Percentiles rank a stretch among this genome's conserved stretches.
Conservation (phyloP, 30 jellyfish, hydroid and myxozoan species). For the Chironex yamaguchii region DNA sequence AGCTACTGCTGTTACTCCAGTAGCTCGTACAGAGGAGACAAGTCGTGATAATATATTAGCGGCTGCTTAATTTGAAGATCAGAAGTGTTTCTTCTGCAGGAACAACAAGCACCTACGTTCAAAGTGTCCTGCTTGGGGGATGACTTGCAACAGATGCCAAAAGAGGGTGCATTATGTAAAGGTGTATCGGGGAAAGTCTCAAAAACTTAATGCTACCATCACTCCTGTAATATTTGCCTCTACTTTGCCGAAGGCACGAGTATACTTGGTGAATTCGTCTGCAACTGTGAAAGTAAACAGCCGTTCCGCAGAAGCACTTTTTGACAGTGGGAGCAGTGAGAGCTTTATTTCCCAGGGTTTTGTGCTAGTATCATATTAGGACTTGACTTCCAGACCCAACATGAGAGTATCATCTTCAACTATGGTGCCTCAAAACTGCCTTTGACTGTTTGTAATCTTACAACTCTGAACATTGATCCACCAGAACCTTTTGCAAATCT, state of each 20-base stretch:
- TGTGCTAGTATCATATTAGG: constrained; percentile 72
- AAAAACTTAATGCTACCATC: no score
- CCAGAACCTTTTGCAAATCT: constrained; percentile 62
- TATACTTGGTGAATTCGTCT: constrained; percentile 2
- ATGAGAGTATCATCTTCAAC: constrained; percentile 47
- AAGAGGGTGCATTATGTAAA: constrained; percentile 57
- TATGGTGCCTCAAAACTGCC: constrained; percentile 58
- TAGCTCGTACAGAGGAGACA: background rate
- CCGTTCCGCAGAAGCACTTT: constrained; percentile 11
- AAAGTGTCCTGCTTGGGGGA: constrained; percentile 71
- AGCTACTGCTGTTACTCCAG: background rate
- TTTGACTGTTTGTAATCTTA: constrained; percentile 12
- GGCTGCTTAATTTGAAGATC: background rate
- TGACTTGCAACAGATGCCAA: constrained; percentile 51
- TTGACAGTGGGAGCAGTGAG: constrained; percentile 61
- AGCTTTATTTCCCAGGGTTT: constrained; percentile 48
- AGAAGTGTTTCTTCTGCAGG: constrained; percentile 48
- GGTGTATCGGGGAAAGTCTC: constrained; percentile 34
- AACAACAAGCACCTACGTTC: constrained; percentile 24
- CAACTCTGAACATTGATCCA: constrained; percentile 42
- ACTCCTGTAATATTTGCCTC: no score
- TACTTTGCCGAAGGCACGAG: no score
- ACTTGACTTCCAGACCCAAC: constrained; percentile 52
- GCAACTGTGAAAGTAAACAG: constrained; percentile 22
- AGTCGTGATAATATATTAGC: background rate